Conservation (phyloP, 2,888 invertebrate species). For the Amaurobius ferox region DNA sequence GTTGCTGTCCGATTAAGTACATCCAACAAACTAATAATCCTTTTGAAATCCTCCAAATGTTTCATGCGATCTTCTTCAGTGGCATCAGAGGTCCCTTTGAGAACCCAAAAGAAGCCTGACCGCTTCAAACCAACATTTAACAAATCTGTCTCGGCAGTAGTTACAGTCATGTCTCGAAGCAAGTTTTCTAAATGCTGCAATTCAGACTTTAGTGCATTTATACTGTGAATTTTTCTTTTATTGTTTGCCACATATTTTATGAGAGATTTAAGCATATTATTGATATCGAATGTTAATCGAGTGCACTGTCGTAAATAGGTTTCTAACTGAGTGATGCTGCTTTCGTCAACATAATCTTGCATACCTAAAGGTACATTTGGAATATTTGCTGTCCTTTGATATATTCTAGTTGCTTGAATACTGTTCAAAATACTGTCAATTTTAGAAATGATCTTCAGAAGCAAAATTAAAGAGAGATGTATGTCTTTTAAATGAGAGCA, state of each 20-base stretch:
- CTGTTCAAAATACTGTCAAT: slow-evolving; percentile 12
- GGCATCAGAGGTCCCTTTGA: slow-evolving; percentile 13
- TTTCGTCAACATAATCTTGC: slow-evolving; percentile 15
- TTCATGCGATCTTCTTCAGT: slow-evolving; percentile 20
- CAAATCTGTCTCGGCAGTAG: slow-evolving; percentile 38
- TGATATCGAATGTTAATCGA: slow-evolving; percentile 40
- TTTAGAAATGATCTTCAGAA: slow-evolving; percentile 41
- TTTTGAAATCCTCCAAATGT: slow-evolving; percentile 21
- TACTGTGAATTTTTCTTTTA: background rate
- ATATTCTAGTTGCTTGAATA: slow-evolving; percentile 33
- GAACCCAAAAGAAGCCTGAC: slow-evolving; percentile 30
- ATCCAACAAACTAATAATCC: slow-evolving; percentile 15
- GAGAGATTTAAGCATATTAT: slow-evolving; percentile 25
- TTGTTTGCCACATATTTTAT: background rate
- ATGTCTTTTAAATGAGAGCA: slow-evolving; percentile 26
- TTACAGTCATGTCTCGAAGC: slow-evolving; percentile 19
- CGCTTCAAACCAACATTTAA: slow-evolving; percentile 18
- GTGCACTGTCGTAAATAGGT: slow-evolving; percentile 32
- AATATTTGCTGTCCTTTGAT: slow-evolving; percentile 12
- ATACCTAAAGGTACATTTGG: background rate
- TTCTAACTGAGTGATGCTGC: slow-evolving; percentile 22
- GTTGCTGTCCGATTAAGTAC: background rate
- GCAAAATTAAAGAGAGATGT: slow-evolving; percentile 30
- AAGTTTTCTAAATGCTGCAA: background rate
- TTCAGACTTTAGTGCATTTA: background rate